These are phyloP conservation scores for Athetis lepigone DNA, from an alignment of 2,888 invertebrate genomes.

Conservation along the genomic window DNA sequence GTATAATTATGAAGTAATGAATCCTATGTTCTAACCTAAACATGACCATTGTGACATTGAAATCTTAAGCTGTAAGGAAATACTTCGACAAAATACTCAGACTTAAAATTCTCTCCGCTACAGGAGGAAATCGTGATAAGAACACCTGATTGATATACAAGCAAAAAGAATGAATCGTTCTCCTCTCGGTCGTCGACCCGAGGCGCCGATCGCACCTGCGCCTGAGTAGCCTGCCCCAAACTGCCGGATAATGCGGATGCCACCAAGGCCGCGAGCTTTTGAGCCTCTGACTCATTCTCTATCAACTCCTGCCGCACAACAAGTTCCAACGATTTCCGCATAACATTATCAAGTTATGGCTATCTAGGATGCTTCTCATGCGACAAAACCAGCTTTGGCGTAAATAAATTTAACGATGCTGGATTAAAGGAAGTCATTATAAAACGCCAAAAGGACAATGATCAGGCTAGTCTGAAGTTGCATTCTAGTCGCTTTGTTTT, in stretches of 20 bases:
- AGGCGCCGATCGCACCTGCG: slow-evolving; percentile 82
- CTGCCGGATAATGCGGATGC: slow-evolving; percentile 75
- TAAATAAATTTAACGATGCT: slow-evolving; percentile 7
- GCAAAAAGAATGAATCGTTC: slow-evolving; percentile 71
- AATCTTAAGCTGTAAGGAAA: background rate
- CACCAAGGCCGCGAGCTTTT: slow-evolving; percentile 79
- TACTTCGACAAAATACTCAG: background rate
- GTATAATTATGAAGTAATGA: slow-evolving; percentile 37
- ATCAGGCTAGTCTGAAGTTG: background rate
- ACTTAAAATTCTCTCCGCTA: background rate
- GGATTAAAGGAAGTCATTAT: slow-evolving; percentile 1
- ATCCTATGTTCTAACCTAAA: background rate
- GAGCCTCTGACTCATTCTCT: slow-evolving; percentile 68
- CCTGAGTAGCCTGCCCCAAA: slow-evolving; percentile 66
- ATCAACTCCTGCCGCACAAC: slow-evolving; percentile 50
- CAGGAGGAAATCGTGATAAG: slow-evolving; percentile 31
- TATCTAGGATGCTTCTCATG: slow-evolving; percentile 19
- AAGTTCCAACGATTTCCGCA: slow-evolving; percentile 57
- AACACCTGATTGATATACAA: slow-evolving; percentile 62
- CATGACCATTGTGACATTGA: background rate
- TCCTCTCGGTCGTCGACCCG: slow-evolving; percentile 78
- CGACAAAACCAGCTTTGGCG: background rate
- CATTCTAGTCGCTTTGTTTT: slow-evolving; percentile 15
- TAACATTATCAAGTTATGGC: slow-evolving; percentile 37
- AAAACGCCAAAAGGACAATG: background rate